Evolutionary conservation across 1,140 invertebrate species (phyloP).

Genomic region (Zaprionus nigranus): DNA sequence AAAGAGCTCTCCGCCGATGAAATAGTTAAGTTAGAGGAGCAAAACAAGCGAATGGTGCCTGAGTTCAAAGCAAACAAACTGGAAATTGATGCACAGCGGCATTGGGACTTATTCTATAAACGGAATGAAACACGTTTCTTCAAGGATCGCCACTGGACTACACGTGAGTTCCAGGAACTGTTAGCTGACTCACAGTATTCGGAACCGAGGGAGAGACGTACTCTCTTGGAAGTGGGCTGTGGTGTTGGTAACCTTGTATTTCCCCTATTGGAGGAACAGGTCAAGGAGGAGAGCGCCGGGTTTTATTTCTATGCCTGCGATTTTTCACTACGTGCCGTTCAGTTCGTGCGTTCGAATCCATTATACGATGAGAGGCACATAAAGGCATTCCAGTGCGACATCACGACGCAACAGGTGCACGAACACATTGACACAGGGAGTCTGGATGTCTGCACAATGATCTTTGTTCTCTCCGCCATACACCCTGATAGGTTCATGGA

Average conservation of each 20-base stretch:
- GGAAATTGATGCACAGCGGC: conserved; percentile 94
- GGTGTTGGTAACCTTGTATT: conserved; percentile 99
- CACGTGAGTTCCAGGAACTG: conserved; percentile 96
- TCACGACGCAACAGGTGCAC: conserved; percentile 88
- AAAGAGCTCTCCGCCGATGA: conserved; percentile 87
- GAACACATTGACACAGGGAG: conserved; percentile 85
- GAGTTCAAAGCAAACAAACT: conserved; percentile 92
- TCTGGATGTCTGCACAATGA: conserved; percentile 95
- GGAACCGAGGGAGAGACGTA: conserved; percentile 52
- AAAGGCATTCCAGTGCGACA: conserved; percentile 91
- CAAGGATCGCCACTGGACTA: conserved; percentile 99
- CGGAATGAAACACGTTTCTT: conserved; percentile 96
- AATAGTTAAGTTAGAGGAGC: conserved; percentile 86
- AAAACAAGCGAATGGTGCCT: conserved; percentile 90
- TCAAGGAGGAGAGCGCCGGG: conserved; percentile 52
- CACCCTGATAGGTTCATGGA: conserved; percentile 92
- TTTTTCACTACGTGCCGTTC: conserved; percentile 95
- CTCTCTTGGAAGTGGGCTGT: conserved; percentile 95
- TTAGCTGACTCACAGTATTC: conserved; percentile 84
- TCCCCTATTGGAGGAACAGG: conserved; percentile 94
- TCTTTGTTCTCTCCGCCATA: conserved; percentile 98
- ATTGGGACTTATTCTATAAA: conserved; percentile 99
- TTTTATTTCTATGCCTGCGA: conserved; percentile 95
- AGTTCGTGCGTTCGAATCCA: conserved; percentile 91
- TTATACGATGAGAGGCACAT: conserved; percentile 86